Evolutionary conservation across 2,113 vertebrate genomes (phyloP), one percentile per base, ranked within the genome.

Genomic region (Nannospalax galili): DNA sequence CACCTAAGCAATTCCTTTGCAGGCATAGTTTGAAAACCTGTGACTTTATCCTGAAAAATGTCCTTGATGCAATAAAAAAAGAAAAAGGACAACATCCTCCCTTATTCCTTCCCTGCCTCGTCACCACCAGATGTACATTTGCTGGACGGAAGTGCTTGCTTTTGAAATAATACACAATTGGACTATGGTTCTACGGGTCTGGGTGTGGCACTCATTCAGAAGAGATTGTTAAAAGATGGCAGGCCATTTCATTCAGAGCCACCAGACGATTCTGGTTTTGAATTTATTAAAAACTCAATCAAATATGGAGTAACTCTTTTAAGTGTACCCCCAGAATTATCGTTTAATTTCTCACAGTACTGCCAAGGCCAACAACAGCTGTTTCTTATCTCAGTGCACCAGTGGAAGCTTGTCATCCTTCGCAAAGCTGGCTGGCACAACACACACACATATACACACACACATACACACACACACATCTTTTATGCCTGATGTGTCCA

Each of bases 381-480:
- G 93, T 97, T 98, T 96, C 96, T 98, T 98, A 96, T 97, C 95
- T 97, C 96, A 95, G 52, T 11, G 84, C 97, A 95, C 94, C 95
- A 95, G 93, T 78, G 75, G 60, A 91, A 65, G 69, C 92, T 95
- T 98, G 94, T 40, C 95, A 84, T 88, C 74, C 73, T 88, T 95
- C 96, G 96, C 89, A 97, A 98, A 97, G 48, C 86, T 24, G 85
- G 81, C 14, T 65, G 79, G 94, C 0, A n/a, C 78, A 97, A 97
- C 30, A 88, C 86, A 95, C 86, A 73, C 64, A 94, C 85, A 94
- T n/a, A n/a, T n/a, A n/a, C n/a, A n/a, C n/a, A n/a, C n/a, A n/a
- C n/a, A n/a, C n/a, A n/a, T n/a, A n/a, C n/a, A n/a, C n/a, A n/a
- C n/a, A n/a, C n/a, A n/a, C n/a, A n/a, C 26, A 94, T 94, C 92